These are phyloP conservation scores for Drosophila bunnanda DNA, from an alignment of 2,888 invertebrate species.

Conservation along the genomic window DNA sequence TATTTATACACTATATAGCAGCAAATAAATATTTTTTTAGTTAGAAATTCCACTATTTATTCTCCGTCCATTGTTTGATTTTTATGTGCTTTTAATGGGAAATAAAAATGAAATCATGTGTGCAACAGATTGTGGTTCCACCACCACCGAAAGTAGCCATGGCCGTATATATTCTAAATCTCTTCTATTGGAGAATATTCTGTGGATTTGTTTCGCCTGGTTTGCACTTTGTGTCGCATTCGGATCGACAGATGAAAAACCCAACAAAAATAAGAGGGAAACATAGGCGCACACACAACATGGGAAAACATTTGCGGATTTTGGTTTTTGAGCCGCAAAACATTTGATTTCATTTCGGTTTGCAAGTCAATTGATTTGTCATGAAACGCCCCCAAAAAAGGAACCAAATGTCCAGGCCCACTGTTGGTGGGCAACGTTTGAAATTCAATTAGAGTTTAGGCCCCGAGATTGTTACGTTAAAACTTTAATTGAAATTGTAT, in stretches of 20 bases:
- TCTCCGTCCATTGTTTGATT: slow-evolving; percentile 59
- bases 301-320: slow-evolving; percentile 65
- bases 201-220: slow-evolving; percentile 32
- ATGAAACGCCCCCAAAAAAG: slow-evolving; percentile 19
- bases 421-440: slow-evolving; percentile 34
- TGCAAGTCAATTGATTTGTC: slow-evolving; percentile 53
- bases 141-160: slow-evolving; percentile 13
- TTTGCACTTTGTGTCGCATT: slow-evolving; percentile 57
- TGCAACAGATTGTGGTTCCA: slow-evolving; percentile 75
- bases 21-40: slow-evolving; percentile 31
- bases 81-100: slow-evolving; percentile 79
- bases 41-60: slow-evolving; percentile 29
- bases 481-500: slow-evolving; percentile 44
- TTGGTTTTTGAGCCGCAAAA: slow-evolving; percentile 63
- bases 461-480: slow-evolving; percentile 35
- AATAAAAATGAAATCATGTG: slow-evolving; percentile 81
- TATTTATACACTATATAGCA: slow-evolving; percentile 28
- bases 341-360: slow-evolving; percentile 69
- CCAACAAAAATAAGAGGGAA: slow-evolving; percentile 7
- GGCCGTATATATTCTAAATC: slow-evolving; percentile 38
- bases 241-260: slow-evolving; percentile 21
- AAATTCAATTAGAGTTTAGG: slow-evolving; percentile 71
- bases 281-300: slow-evolving; percentile 23
- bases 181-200: slow-evolving; percentile 31
- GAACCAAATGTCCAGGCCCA: slow-evolving; percentile 22